Evolutionary conservation across 2,797 vertebrate genomes (phyloP).

Genomic region (Florisuga fusca): DNA sequence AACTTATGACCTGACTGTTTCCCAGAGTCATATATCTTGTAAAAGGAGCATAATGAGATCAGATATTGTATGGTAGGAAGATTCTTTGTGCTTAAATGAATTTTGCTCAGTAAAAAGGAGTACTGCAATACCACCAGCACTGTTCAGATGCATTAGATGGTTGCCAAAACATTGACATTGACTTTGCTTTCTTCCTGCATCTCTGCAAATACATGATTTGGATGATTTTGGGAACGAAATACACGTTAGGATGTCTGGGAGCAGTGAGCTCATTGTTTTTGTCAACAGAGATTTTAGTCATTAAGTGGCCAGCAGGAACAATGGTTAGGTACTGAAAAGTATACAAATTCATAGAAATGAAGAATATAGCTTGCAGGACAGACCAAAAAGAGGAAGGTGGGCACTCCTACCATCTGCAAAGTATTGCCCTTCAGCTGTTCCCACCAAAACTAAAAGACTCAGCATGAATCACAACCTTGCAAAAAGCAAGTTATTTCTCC

Average conservation of each 20-base stretch:
- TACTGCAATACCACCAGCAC: background rate
- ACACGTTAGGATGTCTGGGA: background rate
- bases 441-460: background rate
- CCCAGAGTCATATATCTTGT: background rate
- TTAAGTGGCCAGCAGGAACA: background rate
- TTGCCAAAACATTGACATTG: background rate
- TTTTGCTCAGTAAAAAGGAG: background rate
- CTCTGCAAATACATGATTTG: background rate
- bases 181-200: background rate
- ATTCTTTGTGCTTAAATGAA: background rate
- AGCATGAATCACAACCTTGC: background rate
- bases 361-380: background rate
- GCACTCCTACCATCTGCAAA: background rate
- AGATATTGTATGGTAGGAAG: background rate
- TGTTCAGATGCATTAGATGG: background rate
- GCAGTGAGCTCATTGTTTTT: background rate
- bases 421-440: background rate
- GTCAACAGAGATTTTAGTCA: background rate
- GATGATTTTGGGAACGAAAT: background rate
- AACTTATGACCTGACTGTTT: background rate
- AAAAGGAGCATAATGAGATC: background rate
- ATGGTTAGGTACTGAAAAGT: background rate
- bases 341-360: background rate
- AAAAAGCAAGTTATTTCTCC: background rate
- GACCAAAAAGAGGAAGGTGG: background rate